Percentiles rank a stretch among this genome's conserved stretches.
phyloP scores from a whole-genome alignment of 2,113 vertebrate species.

The Gasterosteus nipponicus region DNA sequence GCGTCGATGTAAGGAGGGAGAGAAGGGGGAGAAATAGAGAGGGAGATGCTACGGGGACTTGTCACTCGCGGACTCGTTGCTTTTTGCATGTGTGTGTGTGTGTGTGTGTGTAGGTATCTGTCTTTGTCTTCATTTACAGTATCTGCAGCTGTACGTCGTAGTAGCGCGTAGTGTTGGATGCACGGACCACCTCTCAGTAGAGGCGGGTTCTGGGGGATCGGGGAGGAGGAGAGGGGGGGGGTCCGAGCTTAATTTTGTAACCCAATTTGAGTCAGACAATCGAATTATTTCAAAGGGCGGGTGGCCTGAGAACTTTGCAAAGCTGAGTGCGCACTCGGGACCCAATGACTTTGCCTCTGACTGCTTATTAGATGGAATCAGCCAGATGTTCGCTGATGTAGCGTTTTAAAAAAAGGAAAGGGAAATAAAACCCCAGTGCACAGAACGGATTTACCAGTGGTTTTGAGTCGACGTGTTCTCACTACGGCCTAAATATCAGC shows the following conservation, averaged over 20 bases:
- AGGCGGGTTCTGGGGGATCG: too few species aligned
- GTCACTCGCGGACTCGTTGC: constrained; percentile 38
- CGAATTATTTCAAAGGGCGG: constrained; percentile 36
- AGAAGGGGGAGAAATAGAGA: not conserved
- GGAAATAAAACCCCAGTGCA: constrained; percentile 1
- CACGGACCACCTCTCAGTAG: not conserved
- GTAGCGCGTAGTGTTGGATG: not conserved
- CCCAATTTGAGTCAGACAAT: constrained; percentile 44
- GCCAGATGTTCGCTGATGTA: constrained; percentile 23
- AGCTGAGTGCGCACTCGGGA: constrained; percentile 35
- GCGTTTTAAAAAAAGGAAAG: not conserved
- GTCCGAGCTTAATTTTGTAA: constrained; percentile 1
- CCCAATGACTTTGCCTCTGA: constrained; percentile 4
- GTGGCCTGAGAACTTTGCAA: constrained; percentile 56
- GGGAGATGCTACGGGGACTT: constrained; percentile 47
- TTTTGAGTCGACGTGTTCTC: constrained; percentile 22
- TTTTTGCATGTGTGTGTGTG: not conserved
- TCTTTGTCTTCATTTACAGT: not conserved
- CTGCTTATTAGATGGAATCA: not conserved
- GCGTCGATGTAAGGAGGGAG: constrained; percentile 34
- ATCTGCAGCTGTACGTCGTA: not conserved
- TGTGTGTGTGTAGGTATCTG: constrained; percentile 11
- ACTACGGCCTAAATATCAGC: constrained; percentile 47
- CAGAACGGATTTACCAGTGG: constrained; percentile 13
- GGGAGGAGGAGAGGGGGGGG: not conserved